phyloP scores from a whole-genome alignment of 2,888 invertebrate genomes.

The Platynereis dumerilii region DNA sequence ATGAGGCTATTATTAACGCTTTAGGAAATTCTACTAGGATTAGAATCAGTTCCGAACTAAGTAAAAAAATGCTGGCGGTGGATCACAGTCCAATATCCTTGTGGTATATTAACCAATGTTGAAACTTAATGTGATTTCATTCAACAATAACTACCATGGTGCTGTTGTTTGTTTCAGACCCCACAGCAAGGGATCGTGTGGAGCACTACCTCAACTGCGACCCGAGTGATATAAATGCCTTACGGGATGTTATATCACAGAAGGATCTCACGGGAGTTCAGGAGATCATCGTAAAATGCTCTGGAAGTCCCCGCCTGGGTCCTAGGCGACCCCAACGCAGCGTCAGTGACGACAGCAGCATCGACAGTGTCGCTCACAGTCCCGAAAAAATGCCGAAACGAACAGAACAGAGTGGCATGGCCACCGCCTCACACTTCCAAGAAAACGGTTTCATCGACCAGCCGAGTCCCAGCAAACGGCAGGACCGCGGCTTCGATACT shows the following conservation, averaged over 20 bases:
- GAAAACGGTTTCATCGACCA: constrained; percentile 20
- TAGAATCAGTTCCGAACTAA: too few relatives aligned
- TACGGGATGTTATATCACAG: constrained; percentile 26
- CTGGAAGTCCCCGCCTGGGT: constrained; percentile 14
- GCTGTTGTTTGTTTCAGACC: constrained; percentile 11
- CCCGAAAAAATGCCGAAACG: constrained; percentile 18
- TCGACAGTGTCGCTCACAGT: not conserved
- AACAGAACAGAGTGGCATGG: not conserved
- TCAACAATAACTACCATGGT: too few relatives aligned
- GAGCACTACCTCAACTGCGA: constrained; percentile 25
- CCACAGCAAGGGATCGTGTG: constrained; percentile 2
- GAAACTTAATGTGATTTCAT: too few relatives aligned
- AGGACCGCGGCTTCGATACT: constrained; percentile 55
- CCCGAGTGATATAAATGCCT: constrained; percentile 19
- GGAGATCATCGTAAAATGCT: constrained; percentile 23
- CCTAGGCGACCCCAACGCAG: constrained; percentile 16
- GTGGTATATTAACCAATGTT: too few relatives aligned
- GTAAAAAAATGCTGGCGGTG: too few relatives aligned
- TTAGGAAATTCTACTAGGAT: too few relatives aligned
- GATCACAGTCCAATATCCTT: too few relatives aligned
- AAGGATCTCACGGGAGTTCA: constrained; percentile 26
- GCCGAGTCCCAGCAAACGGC: constrained; percentile 9
- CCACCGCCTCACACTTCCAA: constrained; percentile 17
- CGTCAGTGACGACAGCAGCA: not conserved
- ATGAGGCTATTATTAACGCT: too few relatives aligned